Conservation (phyloP, 2,113 vertebrate species). For the Mellivora capensis region DNA sequence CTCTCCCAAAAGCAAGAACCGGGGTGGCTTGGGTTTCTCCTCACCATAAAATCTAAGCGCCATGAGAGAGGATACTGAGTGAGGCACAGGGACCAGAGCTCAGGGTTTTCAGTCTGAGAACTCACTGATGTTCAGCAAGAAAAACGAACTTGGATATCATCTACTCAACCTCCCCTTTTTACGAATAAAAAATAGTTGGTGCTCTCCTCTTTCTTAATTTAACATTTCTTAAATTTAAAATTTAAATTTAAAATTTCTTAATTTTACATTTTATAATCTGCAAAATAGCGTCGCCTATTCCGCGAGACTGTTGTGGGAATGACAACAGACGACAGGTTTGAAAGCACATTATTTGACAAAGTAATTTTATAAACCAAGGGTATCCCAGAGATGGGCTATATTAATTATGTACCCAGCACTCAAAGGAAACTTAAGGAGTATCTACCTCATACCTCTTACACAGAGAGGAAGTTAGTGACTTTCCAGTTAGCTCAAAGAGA, state of each 20-base stretch:
- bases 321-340: background rate
- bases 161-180: background rate
- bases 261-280: background rate
- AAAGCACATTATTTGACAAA: background rate
- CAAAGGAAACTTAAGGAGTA: background rate
- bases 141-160: background rate
- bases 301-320: background rate
- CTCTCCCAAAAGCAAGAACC: background rate
- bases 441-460: background rate
- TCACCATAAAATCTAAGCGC: background rate
- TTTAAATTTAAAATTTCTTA: background rate
- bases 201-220: background rate
- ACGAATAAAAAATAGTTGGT: background rate
- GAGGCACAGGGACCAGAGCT: background rate
- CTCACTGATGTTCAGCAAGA: background rate
- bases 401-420: background rate
- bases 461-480: background rate
- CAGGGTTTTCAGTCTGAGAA: background rate
- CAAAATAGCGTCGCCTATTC: background rate
- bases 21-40: background rate
- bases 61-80: accelerated
- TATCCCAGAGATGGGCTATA: background rate
- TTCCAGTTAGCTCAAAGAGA: background rate
- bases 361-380: background rate
- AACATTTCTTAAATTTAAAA: background rate